Evolutionary conservation across 2,888 invertebrate genomes (phyloP).

Genomic region (Fragum whitleyi): DNA sequence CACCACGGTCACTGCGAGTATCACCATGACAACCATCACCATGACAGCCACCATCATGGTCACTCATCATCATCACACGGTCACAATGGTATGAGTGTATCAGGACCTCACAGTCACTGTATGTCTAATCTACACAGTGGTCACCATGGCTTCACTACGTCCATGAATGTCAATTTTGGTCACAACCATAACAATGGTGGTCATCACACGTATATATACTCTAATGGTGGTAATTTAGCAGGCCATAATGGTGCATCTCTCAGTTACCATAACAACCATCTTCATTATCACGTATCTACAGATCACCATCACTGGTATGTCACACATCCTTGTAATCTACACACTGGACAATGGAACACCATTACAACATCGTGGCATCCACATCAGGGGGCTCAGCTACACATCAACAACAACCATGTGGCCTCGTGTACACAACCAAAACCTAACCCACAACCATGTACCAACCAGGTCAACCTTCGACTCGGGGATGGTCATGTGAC

Average conservation of each 20-base stretch:
- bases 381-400: slow-evolving; percentile 45
- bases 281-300: slow-evolving; percentile 54
- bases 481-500: slow-evolving; percentile 40
- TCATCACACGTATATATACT: slow-evolving; percentile 39
- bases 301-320: slow-evolving; percentile 49
- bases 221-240: slow-evolving; percentile 52
- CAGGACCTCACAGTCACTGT: slow-evolving; percentile 32
- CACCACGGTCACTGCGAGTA: slow-evolving; percentile 34
- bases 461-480: slow-evolving; percentile 38
- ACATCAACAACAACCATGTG: slow-evolving; percentile 47
- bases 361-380: slow-evolving; percentile 60
- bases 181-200: slow-evolving; percentile 51
- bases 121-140: slow-evolving; percentile 55
- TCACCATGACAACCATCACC: slow-evolving; percentile 23
- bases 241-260: slow-evolving; percentile 53
- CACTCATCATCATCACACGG: slow-evolving; percentile 19
- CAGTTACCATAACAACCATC: slow-evolving; percentile 47
- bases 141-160: slow-evolving; percentile 60
- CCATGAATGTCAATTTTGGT: slow-evolving; percentile 48
- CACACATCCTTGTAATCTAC: slow-evolving; percentile 26
- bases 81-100: slow-evolving; percentile 6
- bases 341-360: slow-evolving; percentile 31
- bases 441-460: slow-evolving; percentile 21
- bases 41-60: slow-evolving; percentile 30
- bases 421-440: slow-evolving; percentile 37